Conservation (phyloP, 2,113 vertebrate species). For the Sapayoa aenigma region DNA sequence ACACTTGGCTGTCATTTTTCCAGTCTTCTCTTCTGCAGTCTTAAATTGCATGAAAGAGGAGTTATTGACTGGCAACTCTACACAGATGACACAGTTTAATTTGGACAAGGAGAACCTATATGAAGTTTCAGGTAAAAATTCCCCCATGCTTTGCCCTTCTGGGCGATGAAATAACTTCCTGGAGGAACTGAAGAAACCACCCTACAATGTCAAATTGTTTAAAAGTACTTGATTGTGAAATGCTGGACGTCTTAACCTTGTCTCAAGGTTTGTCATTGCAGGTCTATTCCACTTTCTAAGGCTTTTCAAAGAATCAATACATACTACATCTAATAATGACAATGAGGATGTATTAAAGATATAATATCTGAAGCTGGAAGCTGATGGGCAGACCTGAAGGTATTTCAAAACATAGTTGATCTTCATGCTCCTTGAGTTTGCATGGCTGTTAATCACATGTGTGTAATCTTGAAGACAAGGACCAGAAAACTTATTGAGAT, state of each 20-base stretch:
- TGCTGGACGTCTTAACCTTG: neutral
- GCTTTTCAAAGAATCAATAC: neutral
- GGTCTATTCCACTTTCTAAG: neutral
- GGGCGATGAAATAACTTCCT: neutral
- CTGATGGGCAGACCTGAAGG: neutral
- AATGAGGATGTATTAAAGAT: neutral
- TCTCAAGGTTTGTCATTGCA: neutral
- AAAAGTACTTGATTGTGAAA: neutral
- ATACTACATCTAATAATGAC: neutral
- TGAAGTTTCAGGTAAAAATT: neutral
- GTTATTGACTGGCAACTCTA: neutral
- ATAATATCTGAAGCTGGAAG: neutral
- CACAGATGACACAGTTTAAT: neutral
- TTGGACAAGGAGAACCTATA: neutral
- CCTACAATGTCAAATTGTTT: neutral
- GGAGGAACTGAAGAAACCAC: neutral
- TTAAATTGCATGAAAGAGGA: neutral
- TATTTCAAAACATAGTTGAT: neutral
- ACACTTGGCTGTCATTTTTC: neutral
- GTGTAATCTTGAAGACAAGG: neutral
- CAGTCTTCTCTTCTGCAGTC: neutral
- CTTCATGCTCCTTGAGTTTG: neutral
- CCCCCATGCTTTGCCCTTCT: neutral
- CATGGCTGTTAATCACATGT: neutral
- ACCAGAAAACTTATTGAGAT: constrained; percentile 32